Evolutionary conservation across 2,888 invertebrate genomes (phyloP).

Genomic region (Rhagonycha lutea): DNA sequence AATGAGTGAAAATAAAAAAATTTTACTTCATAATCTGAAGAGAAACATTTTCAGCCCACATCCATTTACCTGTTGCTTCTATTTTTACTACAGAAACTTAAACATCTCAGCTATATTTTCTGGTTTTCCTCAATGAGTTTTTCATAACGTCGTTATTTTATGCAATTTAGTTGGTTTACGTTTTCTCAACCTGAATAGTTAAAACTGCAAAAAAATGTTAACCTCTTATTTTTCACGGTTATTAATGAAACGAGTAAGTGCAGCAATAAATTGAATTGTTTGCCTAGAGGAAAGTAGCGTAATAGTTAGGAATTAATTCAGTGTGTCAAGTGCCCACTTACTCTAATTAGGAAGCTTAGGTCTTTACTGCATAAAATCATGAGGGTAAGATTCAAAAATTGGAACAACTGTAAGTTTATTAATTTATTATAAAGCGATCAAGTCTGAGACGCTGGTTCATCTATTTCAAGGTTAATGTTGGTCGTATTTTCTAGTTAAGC

Average conservation of each 20-base stretch:
- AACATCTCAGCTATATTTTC: background rate
- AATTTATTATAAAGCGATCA: background rate
- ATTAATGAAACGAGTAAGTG: background rate
- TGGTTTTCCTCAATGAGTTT: background rate
- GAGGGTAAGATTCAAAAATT: background rate
- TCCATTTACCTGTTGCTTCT: background rate
- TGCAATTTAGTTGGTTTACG: background rate
- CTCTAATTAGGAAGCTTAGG: background rate
- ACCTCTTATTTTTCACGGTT: background rate
- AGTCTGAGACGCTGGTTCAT: background rate
- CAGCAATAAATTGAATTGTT: background rate
- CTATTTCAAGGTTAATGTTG: conserved; percentile 16
- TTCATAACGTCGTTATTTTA: background rate
- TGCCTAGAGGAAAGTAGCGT: background rate
- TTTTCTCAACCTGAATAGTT: background rate
- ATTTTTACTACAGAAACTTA: background rate
- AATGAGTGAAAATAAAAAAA: too few relatives aligned
- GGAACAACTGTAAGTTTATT: background rate
- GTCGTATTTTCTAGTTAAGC: conserved; percentile 16
- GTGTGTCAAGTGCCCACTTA: background rate
- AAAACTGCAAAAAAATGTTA: background rate
- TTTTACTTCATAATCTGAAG: background rate
- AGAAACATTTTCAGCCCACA: background rate
- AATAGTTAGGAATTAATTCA: background rate
- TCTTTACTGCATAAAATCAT: background rate